Base-by-base conservation (phyloP, 2,113 vertebrate genomes). In the Galeopterus variegatus region DNA sequence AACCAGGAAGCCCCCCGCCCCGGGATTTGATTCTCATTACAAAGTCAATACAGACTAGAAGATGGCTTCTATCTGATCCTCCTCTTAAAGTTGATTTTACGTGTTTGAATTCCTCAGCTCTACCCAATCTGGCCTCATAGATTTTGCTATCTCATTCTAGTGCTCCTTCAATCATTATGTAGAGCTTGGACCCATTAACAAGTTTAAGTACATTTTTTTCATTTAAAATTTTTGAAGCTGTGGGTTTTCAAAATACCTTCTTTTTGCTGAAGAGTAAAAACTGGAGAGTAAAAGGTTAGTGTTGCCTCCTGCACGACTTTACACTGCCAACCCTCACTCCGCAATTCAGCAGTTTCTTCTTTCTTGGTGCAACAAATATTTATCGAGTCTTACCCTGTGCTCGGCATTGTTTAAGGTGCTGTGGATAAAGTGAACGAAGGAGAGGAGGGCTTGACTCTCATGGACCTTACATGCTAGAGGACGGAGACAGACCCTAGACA, bases 201-300 rank as follows among this genome's bases (percentile, higher is more conserved):
- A 50, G 19, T 23, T 65, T 73, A 82, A 45, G 17, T 65, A 72
- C 28, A 48, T 28, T 18, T 48, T n/a, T 82, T 52, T 33, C 33
- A 23, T 72, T 90, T 31, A 56, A 92, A 50, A 62, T 8, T 33
- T 91, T 92, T 85, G 26, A 86, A 69, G 41, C 41, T 41, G 41
- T 41, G 45, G 3, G 41, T 85, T 56, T 84, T 92, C 41, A 79
- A 77, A 94, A 67, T 79, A 6, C 15, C 21, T 93, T 92, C 62
- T 76, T 45, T 81, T 96, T 45, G 45, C 48, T 36, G 79, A 93
- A 64, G 17, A 82, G 31, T 58, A 58, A 70, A 86, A 85, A 72
- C 23, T 23, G 24, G 6, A 76, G 65, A 84, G 18, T 67, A 92
- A 58, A 77, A 79, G 80, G 23, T 60, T 77, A 82, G 8, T 13